A percentile compares a stretch with the other conserved stretches of the same genome.
phyloP scores from a whole-genome alignment of 2,797 vertebrate species.

The Limnodromus scolopaceus region DNA sequence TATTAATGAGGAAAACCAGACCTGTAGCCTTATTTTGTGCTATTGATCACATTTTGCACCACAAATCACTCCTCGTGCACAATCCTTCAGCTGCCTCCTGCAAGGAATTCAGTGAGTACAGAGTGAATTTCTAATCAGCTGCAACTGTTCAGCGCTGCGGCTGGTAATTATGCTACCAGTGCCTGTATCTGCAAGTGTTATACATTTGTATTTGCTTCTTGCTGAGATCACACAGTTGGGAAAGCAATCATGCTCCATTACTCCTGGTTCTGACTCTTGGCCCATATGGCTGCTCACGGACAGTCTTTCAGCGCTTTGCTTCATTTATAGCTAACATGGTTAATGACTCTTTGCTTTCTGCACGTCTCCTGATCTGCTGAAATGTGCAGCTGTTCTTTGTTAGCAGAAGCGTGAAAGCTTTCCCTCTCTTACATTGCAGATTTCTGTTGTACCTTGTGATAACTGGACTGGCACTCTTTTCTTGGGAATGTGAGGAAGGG shows the following conservation, averaged over 20 bases:
- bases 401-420: neutral
- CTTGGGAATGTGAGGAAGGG: neutral
- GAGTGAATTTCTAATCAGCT: constrained; percentile 56
- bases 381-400: constrained; percentile 40
- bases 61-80: neutral
- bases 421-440: neutral
- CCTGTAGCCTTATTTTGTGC: constrained; percentile 12
- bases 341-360: constrained; percentile 37
- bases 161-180: constrained; percentile 49
- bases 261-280: constrained; percentile 47
- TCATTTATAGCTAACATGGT: constrained; percentile 31
- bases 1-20: constrained; percentile 44
- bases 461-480: neutral
- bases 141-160: neutral
- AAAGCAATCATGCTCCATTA: constrained; percentile 48
- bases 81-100: constrained; percentile 36
- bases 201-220: constrained; percentile 48
- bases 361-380: constrained; percentile 10
- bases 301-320: neutral
- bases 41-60: constrained; percentile 46
- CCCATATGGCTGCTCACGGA: constrained; percentile 22
- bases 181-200: constrained; percentile 23
- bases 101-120: neutral
- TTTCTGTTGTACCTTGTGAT: neutral
- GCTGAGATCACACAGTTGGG: constrained; percentile 30